phyloP scores from a whole-genome alignment of 1,140 invertebrate species.

The Varroa destructor region DNA sequence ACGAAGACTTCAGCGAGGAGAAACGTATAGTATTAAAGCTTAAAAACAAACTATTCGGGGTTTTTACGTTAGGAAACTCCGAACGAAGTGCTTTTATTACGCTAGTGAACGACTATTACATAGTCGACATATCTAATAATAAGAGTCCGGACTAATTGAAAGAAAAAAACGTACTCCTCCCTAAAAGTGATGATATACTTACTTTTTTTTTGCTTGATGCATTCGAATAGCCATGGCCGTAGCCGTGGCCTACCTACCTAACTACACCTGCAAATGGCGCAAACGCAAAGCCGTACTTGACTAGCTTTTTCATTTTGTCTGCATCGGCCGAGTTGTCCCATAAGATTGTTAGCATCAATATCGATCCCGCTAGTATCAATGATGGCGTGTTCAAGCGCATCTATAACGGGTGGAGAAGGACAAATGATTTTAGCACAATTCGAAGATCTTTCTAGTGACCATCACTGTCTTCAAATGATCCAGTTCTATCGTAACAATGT shows the following conservation, averaged over 20 bases:
- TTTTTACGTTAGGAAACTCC: background rate
- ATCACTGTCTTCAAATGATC: too few species aligned
- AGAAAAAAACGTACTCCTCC: background rate
- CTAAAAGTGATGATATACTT: background rate
- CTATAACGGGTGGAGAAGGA: too few species aligned
- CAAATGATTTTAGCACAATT: too few species aligned
- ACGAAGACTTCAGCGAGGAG: too few species aligned
- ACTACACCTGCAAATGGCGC: slow-evolving; percentile 12
- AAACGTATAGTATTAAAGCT: too few species aligned
- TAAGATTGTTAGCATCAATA: slow-evolving; percentile 5
- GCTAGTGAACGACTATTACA: background rate
- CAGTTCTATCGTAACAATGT: too few species aligned
- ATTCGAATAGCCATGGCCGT: background rate
- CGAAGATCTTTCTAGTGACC: too few species aligned
- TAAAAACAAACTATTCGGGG: too few species aligned
- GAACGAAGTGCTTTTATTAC: background rate
- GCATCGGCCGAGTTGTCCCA: background rate
- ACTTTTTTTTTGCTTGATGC: background rate
- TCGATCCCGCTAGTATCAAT: too few species aligned
- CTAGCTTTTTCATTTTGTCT: slow-evolving; percentile 9
- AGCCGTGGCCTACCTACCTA: slow-evolving; percentile 1
- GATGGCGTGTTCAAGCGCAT: too few species aligned
- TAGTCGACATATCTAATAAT: background rate
- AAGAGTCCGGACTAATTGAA: background rate
- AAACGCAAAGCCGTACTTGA: slow-evolving; percentile 20